Base-by-base conservation (phyloP, 2,888 invertebrate genomes). In the Mythimna vitellina region DNA sequence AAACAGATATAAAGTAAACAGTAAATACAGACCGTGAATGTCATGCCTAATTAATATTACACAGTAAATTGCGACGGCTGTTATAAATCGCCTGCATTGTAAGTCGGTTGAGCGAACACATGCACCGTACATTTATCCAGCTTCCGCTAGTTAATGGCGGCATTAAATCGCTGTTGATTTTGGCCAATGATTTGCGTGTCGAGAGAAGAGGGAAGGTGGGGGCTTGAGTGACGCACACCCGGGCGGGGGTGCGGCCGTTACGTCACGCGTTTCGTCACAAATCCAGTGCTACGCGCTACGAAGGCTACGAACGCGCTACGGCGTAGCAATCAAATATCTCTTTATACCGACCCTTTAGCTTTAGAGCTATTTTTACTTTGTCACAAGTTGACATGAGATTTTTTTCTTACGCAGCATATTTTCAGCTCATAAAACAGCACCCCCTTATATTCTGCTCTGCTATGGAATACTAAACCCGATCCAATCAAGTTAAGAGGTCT, bases 181-280 rank as follows among this genome's bases (percentile, higher is more conserved):
- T 92, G 88, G 89, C 89, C 87, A 91, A 91, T 91, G 89, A 92
- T 93, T 93, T 90, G 90, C 90, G 89, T 90, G 89, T 86, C 82
- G 88, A 88, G 82, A 80, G 76, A 82, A 73, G 60, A 35, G 35
- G 80, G 84, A 73, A 63, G 82, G 83, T 73, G 68, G 82, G 80
- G 82, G 74, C 65, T 80, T 82, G 67, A 70, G 87, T 90, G 92
- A 92, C 90, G 91, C 90, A 90, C 91, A 88, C 86, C 83, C 82
- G 83, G 88, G 87, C 80, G 90, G 92, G 90, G 92, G 92, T 88
- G 92, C 90, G 93, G 89, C 84, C 81, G 90, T 94, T 91, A 94
- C 95, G 93, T 95, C 95, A 95, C 90, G 79, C 77, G 89, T 92
- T 90, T 92, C 92, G 93, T 93, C 93, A 92, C 71, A 80, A 85